phyloP scores from a whole-genome alignment of 2,888 invertebrate genomes.

The Chrysolina americana region DNA sequence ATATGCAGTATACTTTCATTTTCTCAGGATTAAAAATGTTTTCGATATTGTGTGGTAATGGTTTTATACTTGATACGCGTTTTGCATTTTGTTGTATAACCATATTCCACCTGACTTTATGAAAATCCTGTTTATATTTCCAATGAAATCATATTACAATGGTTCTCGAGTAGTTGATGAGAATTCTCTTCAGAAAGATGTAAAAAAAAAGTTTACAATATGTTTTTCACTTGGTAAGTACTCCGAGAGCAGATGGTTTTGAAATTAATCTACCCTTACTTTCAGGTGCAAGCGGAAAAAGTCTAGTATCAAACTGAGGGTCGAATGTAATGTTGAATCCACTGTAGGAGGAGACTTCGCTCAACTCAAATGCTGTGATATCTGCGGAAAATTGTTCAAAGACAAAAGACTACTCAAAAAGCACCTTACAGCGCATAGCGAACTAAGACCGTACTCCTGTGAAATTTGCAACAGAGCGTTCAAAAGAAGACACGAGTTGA shows the following conservation, averaged over 20 bases:
- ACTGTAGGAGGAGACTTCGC: constrained; percentile 15
- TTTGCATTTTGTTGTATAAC: too few species aligned
- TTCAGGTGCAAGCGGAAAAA: background rate
- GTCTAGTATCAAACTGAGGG: background rate
- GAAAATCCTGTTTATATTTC: too few species aligned
- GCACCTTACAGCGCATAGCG: constrained; percentile 72
- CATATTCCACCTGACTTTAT: too few species aligned
- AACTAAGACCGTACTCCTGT: constrained; percentile 68
- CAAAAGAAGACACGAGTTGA: constrained; percentile 51
- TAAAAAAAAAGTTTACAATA: background rate
- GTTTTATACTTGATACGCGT: too few species aligned
- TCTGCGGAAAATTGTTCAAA: constrained; percentile 68
- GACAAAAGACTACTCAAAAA: constrained; percentile 68
- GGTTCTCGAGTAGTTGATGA: too few species aligned
- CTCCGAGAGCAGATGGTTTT: background rate
- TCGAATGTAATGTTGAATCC: constrained; percentile 12
- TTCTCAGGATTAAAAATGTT: too few species aligned
- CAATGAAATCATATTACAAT: too few species aligned
- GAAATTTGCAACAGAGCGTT: constrained; percentile 54
- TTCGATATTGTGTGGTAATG: too few species aligned
- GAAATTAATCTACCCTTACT: background rate
- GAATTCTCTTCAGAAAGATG: too few species aligned
- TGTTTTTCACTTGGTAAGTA: background rate
- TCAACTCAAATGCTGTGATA: constrained; percentile 58
- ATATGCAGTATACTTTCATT: too few species aligned